Evolutionary conservation across 2,797 vertebrate species (phyloP), one percentile per base, ranked within the genome.

Genomic region (Intellagama lesueurii): DNA sequence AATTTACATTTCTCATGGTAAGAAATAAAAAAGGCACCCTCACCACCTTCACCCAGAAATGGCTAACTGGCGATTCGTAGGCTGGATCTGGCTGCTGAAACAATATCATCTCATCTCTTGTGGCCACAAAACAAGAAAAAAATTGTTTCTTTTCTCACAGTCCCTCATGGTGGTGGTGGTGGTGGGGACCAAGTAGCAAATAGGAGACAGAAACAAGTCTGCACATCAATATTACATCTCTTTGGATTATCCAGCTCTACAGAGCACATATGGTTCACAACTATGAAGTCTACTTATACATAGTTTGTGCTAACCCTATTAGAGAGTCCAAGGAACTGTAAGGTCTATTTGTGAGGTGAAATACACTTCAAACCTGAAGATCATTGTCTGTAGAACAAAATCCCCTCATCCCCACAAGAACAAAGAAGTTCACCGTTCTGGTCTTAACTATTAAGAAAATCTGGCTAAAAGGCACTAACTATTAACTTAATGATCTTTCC

Each of bases 381-480:
- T 30, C 40, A 75, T 30, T 44, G 52, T 47, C 30, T 35, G 28
- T 22, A 60, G 14, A 66, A 76, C 11, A 44, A n/a, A 85, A 12
- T 4, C 4, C 52, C 4, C 28, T 5, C 47, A 79, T 5, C 49
- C 47, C 72, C 72, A 19, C 16, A 44, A 49, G 72, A 80, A 30
- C 60, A 72, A 32, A 84, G 75, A 68, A 40, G 26, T 14, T 35
- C 14, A 26, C 28, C 24, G 28, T 75, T 68, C 12, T 35, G 16
- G 16, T 52, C 17, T 32, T n/a, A 84, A 19, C 22, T 32, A n/a
- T 49, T 79, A 80, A 70, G 68, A 30, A 83, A 86, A 81, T 40
- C n/a, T 56, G 60, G 47, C 79, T 32, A n/a, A 82, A 90, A 86
- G 80, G 47, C 60, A 86, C 70, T 82, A 22, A 16, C 28, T 24